phyloP scores from a whole-genome alignment of 2,797 vertebrate genomes.

The Erethizon dorsatum region DNA sequence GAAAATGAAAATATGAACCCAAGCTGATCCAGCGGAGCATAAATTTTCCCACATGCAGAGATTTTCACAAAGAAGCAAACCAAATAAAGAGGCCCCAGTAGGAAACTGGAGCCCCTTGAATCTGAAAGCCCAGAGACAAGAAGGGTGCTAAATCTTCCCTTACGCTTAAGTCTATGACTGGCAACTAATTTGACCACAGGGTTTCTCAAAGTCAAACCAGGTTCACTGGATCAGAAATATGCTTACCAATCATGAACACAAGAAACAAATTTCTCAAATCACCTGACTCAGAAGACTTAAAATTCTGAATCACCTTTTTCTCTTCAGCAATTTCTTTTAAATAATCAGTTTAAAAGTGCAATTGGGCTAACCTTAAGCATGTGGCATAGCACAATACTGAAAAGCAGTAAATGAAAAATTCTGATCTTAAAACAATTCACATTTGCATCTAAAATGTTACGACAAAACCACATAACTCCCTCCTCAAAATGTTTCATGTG shows the following conservation, averaged over 20 bases:
- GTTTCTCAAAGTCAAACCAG: not conserved
- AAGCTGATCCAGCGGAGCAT: not conserved
- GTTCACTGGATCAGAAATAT: constrained; percentile 29
- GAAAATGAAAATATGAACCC: constrained; percentile 20
- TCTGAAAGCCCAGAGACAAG: not conserved
- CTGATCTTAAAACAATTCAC: constrained; percentile 69
- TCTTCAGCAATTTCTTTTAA: not conserved
- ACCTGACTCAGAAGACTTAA: not conserved
- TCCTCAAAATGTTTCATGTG: constrained; percentile 80
- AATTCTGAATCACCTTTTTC: constrained; percentile 6
- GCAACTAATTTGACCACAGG: not conserved
- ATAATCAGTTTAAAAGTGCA: constrained; percentile 40
- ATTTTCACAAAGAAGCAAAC: not conserved
- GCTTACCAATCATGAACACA: not conserved
- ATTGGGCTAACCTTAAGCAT: not conserved
- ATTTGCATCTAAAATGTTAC: constrained; percentile 78
- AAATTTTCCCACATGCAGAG: not conserved
- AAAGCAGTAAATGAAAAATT: constrained; percentile 70
- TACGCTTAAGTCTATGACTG: not conserved
- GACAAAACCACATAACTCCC: constrained; percentile 87
- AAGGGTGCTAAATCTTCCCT: not conserved
- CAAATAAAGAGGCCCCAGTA: not conserved
- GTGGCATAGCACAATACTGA: not conserved
- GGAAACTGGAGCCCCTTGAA: not conserved
- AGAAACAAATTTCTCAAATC: constrained; percentile 57